Percentiles rank a stretch among this genome's conserved stretches.
Evolutionary conservation across 1,140 invertebrate genomes (phyloP).

Genomic region (Luehdorfia chinensis): DNA sequence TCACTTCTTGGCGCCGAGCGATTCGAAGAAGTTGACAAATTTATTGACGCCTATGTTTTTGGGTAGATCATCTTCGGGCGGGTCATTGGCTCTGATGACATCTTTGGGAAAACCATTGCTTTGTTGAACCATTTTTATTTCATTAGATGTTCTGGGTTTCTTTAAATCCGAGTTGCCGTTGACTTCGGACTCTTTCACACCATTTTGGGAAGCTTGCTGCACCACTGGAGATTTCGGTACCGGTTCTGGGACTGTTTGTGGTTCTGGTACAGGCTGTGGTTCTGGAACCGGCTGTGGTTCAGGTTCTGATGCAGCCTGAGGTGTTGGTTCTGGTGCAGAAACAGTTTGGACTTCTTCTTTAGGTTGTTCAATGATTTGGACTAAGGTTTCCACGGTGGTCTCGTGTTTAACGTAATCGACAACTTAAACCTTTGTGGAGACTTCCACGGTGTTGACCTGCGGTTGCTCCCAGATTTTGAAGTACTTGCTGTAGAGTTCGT

Average conservation of each 20-base stretch:
- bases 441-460: slow-evolving; percentile 22
- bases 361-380: background rate
- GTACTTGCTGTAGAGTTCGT: slow-evolving; percentile 58
- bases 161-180: slow-evolving; percentile 36
- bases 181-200: slow-evolving; percentile 36
- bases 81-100: slow-evolving; percentile 68
- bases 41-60: slow-evolving; percentile 72
- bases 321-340: background rate
- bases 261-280: background rate
- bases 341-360: background rate
- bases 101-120: slow-evolving; percentile 52
- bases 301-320: background rate
- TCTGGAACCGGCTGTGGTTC: background rate
- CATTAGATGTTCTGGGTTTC: slow-evolving; percentile 51
- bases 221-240: slow-evolving; percentile 20
- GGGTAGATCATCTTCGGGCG: slow-evolving; percentile 67
- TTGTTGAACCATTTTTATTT: slow-evolving; percentile 63
- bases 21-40: slow-evolving; percentile 71
- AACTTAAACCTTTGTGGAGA: slow-evolving; percentile 12
- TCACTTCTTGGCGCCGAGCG: slow-evolving; percentile 66
- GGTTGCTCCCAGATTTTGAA: slow-evolving; percentile 58
- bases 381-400: background rate
- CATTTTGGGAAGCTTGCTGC: slow-evolving; percentile 25
- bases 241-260: background rate
- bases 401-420: slow-evolving; percentile 11